Evolutionary conservation across 2,888 invertebrate species (phyloP), one percentile per base, ranked within the genome.

Genomic region (Antheraea yamamai): DNA sequence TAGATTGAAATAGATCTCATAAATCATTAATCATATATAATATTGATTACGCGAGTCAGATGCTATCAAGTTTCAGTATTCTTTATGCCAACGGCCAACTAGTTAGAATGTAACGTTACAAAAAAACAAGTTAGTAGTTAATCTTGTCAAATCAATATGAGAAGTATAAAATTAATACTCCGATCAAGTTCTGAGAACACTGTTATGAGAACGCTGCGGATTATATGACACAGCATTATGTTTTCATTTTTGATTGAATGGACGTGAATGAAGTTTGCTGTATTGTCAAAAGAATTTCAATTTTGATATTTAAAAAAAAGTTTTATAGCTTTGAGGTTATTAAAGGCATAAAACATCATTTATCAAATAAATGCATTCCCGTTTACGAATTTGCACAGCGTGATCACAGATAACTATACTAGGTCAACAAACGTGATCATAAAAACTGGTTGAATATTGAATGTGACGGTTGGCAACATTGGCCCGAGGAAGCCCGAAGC

Each of bases 391-490:
- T 92, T 94, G 91, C 94, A 81, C 94, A 91, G 94, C 94, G 92
- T 94, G 94, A 93, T 90, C 89, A 87, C 87, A 95, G 30, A 30
- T 66, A 26, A 66, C 64, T 66, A 66, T 66, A 66, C 64, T 30
- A 66, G 64, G 64, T 66, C 64, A 66, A 66, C 26, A 66, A 91
- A 94, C 94, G 92, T 94, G 94, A 93, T 90, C 89, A 87, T 87
- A 94, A 82, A 92, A 95, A 94, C 92, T 93, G 92, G 92, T 90
- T 91, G 94, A 94, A 94, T 95, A 95, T 92, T 93, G 92, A 93
- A 91, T 89, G 86, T 86, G 84, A 84, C 81, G 87, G 89, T 88
- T 93, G 93, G 95, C 90, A 93, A 90, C 91, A 93, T 90, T 92
- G 93, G 84, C 84, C 89, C 92, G 91, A 91, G 87, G 90, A 85